These are phyloP conservation scores for Catocala fraxini DNA, from an alignment of 2,888 invertebrate genomes.

Conservation along the genomic window DNA sequence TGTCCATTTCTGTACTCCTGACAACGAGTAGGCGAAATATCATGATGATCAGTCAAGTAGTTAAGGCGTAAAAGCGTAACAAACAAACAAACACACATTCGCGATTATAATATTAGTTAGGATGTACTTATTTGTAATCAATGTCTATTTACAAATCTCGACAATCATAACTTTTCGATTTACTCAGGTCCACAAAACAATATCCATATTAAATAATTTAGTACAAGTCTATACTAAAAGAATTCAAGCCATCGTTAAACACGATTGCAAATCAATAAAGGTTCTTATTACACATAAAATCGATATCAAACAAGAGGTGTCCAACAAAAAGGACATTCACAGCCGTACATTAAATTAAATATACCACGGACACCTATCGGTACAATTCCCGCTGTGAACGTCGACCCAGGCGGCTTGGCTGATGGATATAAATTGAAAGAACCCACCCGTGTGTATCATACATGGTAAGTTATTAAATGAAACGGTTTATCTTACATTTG, in stretches of 20 bases:
- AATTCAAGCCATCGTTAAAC: background rate
- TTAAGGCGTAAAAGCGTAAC: too few species aligned
- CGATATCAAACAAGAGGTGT: slow-evolving; percentile 37
- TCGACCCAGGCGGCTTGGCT: slow-evolving; percentile 75
- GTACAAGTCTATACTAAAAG: background rate
- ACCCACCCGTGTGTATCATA: slow-evolving; percentile 49
- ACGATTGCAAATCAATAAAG: too few species aligned
- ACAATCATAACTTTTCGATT: too few species aligned
- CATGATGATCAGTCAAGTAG: too few species aligned
- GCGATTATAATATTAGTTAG: too few species aligned
- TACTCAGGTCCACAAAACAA: too few species aligned
- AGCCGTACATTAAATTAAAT: slow-evolving; percentile 76
- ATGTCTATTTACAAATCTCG: too few species aligned
- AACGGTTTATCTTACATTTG: slow-evolving; percentile 81
- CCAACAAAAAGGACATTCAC: slow-evolving; percentile 60
- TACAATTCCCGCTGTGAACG: slow-evolving; percentile 73
- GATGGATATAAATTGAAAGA: slow-evolving; percentile 71
- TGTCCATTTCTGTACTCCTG: too few species aligned
- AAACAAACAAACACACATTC: too few species aligned
- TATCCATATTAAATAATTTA: too few species aligned
- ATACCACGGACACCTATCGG: slow-evolving; percentile 64
- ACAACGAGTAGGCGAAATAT: too few species aligned
- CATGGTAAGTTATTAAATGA: slow-evolving; percentile 72
- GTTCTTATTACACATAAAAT: slow-evolving; percentile 6
- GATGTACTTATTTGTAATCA: too few species aligned